phyloP scores from a whole-genome alignment of 2,888 invertebrate genomes.

The Drosophila mulleri region DNA sequence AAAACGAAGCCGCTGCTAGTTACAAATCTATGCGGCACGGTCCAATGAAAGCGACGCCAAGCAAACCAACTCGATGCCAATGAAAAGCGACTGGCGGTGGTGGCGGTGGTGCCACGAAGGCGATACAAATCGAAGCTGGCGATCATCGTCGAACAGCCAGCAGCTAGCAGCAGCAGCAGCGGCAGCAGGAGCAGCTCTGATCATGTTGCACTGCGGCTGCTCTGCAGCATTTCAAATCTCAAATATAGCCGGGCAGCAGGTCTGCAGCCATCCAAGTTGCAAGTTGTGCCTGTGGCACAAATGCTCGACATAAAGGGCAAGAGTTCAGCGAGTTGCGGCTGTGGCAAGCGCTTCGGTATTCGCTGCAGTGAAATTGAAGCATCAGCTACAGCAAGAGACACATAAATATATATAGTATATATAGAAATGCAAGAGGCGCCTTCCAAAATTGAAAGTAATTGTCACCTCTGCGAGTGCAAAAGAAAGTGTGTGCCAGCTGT shows the following conservation, averaged over 20 bases:
- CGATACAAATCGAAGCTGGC: constrained; percentile 76
- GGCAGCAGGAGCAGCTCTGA: constrained; percentile 38
- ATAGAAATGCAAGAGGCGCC: constrained; percentile 31
- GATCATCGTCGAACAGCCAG: constrained; percentile 57
- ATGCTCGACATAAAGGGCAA: constrained; percentile 79
- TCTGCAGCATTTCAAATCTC: constrained; percentile 58
- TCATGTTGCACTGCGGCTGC: constrained; percentile 74
- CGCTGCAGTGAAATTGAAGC: constrained; percentile 56
- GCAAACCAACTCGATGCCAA: constrained; percentile 22
- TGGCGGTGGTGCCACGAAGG: constrained; percentile 50
- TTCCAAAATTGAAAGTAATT: constrained; percentile 76
- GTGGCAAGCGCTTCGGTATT: constrained; percentile 58
- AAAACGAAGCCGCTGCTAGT: constrained; percentile 60
- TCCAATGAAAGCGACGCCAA: constrained; percentile 48
- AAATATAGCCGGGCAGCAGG: constrained; percentile 52
- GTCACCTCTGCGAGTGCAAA: constrained; percentile 63
- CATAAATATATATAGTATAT: constrained; percentile 10
- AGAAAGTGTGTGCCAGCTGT: constrained; percentile 49
- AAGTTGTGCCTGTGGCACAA: constrained; percentile 62
- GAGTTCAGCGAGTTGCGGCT: constrained; percentile 76
- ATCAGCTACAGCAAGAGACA: constrained; percentile 35
- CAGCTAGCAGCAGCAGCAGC: constrained; percentile 4
- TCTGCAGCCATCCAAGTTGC: constrained; percentile 31
- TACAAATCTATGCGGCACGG: constrained; percentile 73
- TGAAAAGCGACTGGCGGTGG: constrained; percentile 45